These are phyloP conservation scores for Phymatocera aterrima DNA, from an alignment of 2,888 invertebrate genomes.

Conservation along the genomic window DNA sequence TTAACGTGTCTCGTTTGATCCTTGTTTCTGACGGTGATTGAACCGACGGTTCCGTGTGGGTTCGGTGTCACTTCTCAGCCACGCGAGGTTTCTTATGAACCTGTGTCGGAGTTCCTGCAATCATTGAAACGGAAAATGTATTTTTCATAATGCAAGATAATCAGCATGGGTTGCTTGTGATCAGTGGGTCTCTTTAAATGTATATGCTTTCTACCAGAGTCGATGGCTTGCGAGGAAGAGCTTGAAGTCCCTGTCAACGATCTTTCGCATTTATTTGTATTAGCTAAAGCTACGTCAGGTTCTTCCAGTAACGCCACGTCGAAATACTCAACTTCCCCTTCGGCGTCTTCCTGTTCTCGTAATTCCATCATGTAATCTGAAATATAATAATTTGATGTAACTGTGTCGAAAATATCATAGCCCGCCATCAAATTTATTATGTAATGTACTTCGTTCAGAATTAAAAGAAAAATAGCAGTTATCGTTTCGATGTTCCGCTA, in stretches of 20 bases:
- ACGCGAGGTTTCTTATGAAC: not conserved
- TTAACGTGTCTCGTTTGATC: not conserved
- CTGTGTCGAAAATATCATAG: not conserved
- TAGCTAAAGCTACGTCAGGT: no score
- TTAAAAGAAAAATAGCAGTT: not conserved
- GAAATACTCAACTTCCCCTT: not conserved
- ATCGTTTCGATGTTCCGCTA: conserved; percentile 29
- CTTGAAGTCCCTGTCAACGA: not conserved
- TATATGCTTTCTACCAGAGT: not conserved
- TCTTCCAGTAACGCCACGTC: not conserved
- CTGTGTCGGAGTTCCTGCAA: not conserved
- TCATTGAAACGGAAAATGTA: not conserved
- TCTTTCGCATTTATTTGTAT: not conserved
- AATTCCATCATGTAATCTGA: not conserved
- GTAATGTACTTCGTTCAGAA: not conserved
- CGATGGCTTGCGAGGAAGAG: not conserved
- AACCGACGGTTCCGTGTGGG: not conserved
- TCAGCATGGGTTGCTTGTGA: not conserved
- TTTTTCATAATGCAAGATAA: not conserved
- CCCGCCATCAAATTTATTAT: not conserved
- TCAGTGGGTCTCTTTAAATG: not conserved
- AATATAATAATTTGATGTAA: not conserved
- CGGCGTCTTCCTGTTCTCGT: not conserved
- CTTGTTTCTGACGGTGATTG: not conserved
- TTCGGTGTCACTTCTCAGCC: not conserved